A percentile compares a stretch with the other conserved stretches of the same genome.
phyloP scores from a whole-genome alignment of 2,797 vertebrate species.

The Catharus ustulatus region DNA sequence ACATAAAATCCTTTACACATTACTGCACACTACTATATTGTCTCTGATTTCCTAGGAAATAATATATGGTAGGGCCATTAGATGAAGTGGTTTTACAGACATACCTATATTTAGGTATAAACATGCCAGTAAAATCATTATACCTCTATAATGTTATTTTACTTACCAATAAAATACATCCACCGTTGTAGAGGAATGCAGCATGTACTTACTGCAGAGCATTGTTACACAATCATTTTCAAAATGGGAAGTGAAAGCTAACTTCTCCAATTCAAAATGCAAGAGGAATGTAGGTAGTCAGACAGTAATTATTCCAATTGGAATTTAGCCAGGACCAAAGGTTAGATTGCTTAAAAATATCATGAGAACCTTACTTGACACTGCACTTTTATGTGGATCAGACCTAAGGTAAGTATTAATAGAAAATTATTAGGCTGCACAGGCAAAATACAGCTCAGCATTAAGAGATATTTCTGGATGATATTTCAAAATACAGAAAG shows the following conservation, averaged over 20 bases:
- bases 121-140: conserved; percentile 39
- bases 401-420: conserved; percentile 54
- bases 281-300: conserved; percentile 52
- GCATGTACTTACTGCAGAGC: conserved; percentile 23
- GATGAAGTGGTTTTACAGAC: conserved; percentile 16
- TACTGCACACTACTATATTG: background rate
- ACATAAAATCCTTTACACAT: background rate
- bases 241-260: conserved; percentile 34
- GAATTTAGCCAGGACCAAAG: conserved; percentile 63
- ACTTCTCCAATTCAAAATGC: conserved; percentile 46
- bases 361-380: conserved; percentile 57
- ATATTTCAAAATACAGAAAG: conserved; percentile 35
- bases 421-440: conserved; percentile 51
- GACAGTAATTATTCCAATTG: conserved; percentile 60
- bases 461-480: conserved; percentile 15
- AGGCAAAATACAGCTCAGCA: conserved; percentile 43
- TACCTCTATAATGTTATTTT: conserved; percentile 33
- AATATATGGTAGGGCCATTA: conserved; percentile 59
- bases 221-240: conserved; percentile 47
- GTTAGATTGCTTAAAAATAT: conserved; percentile 65
- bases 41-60: conserved; percentile 35
- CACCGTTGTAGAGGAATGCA: background rate
- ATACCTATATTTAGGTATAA: conserved; percentile 52
- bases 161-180: conserved; percentile 25
- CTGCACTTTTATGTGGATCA: conserved; percentile 46